Evolutionary conservation across 2,113 vertebrate genomes (phyloP).

Genomic region (Macquaria ambigua): DNA sequence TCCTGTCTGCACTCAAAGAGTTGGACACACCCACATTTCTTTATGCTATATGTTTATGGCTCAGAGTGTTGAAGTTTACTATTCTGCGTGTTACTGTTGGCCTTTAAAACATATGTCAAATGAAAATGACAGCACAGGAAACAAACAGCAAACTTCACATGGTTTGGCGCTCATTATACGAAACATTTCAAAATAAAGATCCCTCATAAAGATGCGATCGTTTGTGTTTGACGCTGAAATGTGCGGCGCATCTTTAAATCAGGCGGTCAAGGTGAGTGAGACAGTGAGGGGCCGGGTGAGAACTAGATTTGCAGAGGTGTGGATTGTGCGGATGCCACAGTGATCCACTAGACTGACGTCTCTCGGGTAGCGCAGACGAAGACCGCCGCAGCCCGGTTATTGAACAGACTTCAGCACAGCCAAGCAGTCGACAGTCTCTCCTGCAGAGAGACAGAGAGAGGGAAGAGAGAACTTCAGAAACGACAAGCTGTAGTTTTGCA

Average conservation of each 20-base stretch:
- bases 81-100: accelerated
- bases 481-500: slow-evolving; percentile 63
- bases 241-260: background rate
- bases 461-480: slow-evolving; percentile 45
- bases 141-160: background rate
- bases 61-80: background rate
- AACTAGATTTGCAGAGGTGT: slow-evolving; percentile 56
- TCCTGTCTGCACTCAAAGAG: background rate
- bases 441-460: slow-evolving; percentile 45
- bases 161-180: background rate
- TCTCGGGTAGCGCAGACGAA: slow-evolving; percentile 71
- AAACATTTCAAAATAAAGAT: background rate
- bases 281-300: slow-evolving; percentile 43
- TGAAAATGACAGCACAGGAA: background rate
- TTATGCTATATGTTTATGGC: background rate
- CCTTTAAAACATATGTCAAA: background rate
- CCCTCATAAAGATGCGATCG: background rate
- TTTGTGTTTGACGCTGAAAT: background rate
- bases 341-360: slow-evolving; percentile 76
- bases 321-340: slow-evolving; percentile 55
- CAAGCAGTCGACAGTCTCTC: slow-evolving; percentile 64
- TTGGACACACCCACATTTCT: slow-evolving; percentile 20
- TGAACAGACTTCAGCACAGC: slow-evolving; percentile 62
- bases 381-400: slow-evolving; percentile 62
- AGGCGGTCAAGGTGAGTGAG: slow-evolving; percentile 56